Conservation (phyloP, 2,797 vertebrate species). For the Pogonophryne albipinna region DNA sequence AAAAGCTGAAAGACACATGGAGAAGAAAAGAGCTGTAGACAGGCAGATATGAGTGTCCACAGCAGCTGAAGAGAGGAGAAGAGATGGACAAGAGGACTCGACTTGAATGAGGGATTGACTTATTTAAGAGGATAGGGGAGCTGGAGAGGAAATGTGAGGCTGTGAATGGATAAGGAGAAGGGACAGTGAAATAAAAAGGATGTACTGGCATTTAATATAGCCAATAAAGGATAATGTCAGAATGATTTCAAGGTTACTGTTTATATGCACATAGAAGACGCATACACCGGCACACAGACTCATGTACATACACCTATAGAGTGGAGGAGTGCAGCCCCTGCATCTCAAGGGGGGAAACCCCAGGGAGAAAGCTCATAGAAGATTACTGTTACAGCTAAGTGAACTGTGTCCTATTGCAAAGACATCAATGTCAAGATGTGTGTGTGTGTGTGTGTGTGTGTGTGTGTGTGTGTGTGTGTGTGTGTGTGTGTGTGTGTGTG, state of each 20-base stretch:
- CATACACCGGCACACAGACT: not conserved
- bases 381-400: slow-evolving; percentile 67
- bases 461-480: too few species aligned
- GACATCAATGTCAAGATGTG: slow-evolving; percentile 59
- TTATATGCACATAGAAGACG: not conserved
- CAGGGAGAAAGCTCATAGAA: slow-evolving; percentile 40
- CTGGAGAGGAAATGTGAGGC: slow-evolving; percentile 2
- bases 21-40: slow-evolving; percentile 41
- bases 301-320: not conserved
- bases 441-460: slow-evolving; percentile 12
- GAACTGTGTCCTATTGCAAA: slow-evolving; percentile 72
- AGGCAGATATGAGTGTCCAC: slow-evolving; percentile 52
- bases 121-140: slow-evolving; percentile 27
- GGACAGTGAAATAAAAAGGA: not conserved
- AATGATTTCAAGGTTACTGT: slow-evolving; percentile 42
- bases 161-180: slow-evolving; percentile 14
- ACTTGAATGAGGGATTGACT: slow-evolving; percentile 42
- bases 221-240: slow-evolving; percentile 36
- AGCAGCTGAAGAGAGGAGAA: slow-evolving; percentile 34
- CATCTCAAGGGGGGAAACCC: slow-evolving; percentile 29
- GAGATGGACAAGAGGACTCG: slow-evolving; percentile 40
- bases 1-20: slow-evolving; percentile 52
- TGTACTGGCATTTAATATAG: slow-evolving; percentile 12
- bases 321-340: slow-evolving; percentile 15
- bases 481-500: not conserved